These are phyloP conservation scores for Mormyrops boulengeri DNA, from an alignment of 2,797 vertebrate genomes.

Conservation along the genomic window DNA sequence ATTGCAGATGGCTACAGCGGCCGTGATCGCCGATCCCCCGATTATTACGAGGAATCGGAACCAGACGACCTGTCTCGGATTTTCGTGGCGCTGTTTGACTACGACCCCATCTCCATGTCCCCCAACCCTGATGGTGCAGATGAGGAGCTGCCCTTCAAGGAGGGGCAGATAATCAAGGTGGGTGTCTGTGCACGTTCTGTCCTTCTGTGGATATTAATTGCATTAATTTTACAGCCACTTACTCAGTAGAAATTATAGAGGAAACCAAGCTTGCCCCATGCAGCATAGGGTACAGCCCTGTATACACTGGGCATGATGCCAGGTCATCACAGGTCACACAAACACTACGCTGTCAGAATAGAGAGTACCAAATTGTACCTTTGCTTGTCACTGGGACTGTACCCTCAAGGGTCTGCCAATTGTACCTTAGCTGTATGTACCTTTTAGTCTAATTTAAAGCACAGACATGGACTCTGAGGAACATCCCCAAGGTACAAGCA, in stretches of 20 bases:
- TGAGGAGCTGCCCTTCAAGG: constrained; percentile 94
- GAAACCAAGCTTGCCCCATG: background rate
- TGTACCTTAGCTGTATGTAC: background rate
- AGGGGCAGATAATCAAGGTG: constrained; percentile 97
- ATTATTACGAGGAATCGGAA: constrained; percentile 84
- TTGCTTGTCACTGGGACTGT: no score
- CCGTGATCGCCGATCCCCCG: constrained; percentile 71
- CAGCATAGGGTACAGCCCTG: background rate
- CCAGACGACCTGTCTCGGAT: constrained; percentile 77
- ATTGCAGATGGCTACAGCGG: constrained; percentile 77
- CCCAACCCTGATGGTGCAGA: constrained; percentile 93
- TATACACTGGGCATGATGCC: background rate
- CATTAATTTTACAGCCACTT: background rate
- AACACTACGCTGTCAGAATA: background rate
- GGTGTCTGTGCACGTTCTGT: background rate
- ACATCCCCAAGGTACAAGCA: no score
- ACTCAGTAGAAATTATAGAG: background rate
- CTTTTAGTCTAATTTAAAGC: no score
- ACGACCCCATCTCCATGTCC: constrained; percentile 94
- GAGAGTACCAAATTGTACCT: background rate
- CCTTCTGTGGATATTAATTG: background rate
- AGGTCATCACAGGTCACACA: background rate
- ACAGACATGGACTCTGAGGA: no score
- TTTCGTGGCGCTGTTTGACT: constrained; percentile 96
- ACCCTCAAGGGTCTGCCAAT: background rate